Base-by-base conservation (phyloP, 2,797 vertebrate genomes). In the Chloroceryle inda region DNA sequence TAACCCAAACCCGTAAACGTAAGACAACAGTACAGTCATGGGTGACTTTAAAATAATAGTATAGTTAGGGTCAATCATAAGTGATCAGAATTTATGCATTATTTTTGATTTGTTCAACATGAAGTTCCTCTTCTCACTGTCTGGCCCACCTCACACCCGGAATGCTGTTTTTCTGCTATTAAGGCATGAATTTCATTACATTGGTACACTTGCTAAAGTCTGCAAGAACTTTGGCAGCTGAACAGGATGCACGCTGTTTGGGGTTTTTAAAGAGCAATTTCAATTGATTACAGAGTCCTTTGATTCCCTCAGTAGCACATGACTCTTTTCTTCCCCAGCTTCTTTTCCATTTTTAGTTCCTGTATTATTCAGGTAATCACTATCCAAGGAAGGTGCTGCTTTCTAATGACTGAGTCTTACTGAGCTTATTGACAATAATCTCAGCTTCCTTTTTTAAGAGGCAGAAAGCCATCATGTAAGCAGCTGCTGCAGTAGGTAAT, bases 291-390 rank as follows among this genome's bases (percentile, higher is more conserved):
- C n/a, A 61, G 37, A 64, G 59, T 71, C 33, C 68, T 67, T 90
- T 71, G 83, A 84, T 91, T 94, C 71, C 66, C 33, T 71, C 91
- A 89, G 61, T 58, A 85, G 50, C 59, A 75, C 3, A 10, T 22
- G 52, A 69, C 47, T 37, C 17, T 66, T 89, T 66, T 89, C 61
- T 88, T 42, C 45, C 35, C 63, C 37, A 77, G 2, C 49, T 66
- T 89, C 62, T 37, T 82, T 81, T 63, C 63, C 73, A 40, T 78
- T 83, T 88, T 82, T 67, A 84, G 53, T 85, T 96, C 62, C 53
- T 73, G 49, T 92, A 44, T 81, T 87, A 91, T 38, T 61, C 37
- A 77, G 47, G 58, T 71, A 88, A 81, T 77, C 45, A 62, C 62
- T 80, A 5, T 59, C 53, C 64, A 67, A 71, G 52, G 31, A 73